Base-by-base conservation (phyloP, 2,888 invertebrate genomes). In the Sisyra nigra region DNA sequence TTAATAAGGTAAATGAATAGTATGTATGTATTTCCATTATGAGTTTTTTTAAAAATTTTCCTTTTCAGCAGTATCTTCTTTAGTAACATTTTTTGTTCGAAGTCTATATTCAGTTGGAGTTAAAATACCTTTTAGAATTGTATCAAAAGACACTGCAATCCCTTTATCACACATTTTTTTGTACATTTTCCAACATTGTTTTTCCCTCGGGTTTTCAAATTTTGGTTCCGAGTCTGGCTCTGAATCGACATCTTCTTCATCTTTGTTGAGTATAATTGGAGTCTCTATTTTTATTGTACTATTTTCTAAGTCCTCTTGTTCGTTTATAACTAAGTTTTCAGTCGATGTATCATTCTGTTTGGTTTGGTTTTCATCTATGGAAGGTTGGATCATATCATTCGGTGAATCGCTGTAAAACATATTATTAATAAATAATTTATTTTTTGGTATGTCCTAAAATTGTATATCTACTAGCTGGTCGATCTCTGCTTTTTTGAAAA, bases 31-130 rank as follows among this genome's bases (percentile, higher is more conserved):
- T 24, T 24, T 24, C 7, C 7, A 24, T 24, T 5, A 24, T n/a
- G n/a, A 24, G 24, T 24, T 24, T 24, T 3, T 24, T 7, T 24
- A 24, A 24, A 24, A 24, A 7, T 24, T 24, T 24, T 24, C 24
- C 3, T 24, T 24, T 24, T 7, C 24, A 7, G 3, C 5, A 5
- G 7, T 24, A 5, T 24, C 24, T 3, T 24, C 24, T 24, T 24
- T 35, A 35, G 17, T 35, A 11, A 40, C 45, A 52, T 59, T 57
- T 48, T 66, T 68, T 53, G 73, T 72, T 46, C 76, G 63, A 52
- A 75, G 62, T 49, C 80, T 66, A 54, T 79, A 78, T 56, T 80
- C 80, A 0, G 79, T 79, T 3, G 80, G 80, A 7, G 80, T 80
- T 48, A 80, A 57, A 74, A 80, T 74, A 31, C 80, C 80, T 50